phyloP scores from a whole-genome alignment of 1,140 invertebrate species.

The Venustaconcha ellipsiformis region DNA sequence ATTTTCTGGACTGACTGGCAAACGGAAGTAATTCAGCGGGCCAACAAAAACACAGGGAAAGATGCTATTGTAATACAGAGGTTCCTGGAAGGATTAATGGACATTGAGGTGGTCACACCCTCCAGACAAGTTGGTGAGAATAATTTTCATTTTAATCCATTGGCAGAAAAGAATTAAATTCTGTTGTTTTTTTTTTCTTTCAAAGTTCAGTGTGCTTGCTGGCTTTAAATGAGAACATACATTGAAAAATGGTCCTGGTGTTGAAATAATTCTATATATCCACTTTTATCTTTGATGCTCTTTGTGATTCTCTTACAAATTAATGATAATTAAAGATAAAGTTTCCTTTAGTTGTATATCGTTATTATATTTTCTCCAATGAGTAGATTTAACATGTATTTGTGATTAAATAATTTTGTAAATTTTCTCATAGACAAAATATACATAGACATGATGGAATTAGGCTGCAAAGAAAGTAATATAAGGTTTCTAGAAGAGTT shows the following conservation, averaged over 20 bases:
- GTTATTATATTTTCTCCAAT: no score
- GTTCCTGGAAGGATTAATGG: conserved; percentile 88
- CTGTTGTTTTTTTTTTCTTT: neutral
- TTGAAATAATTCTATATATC: neutral
- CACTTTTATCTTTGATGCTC: neutral
- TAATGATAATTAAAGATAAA: neutral
- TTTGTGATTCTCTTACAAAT: neutral
- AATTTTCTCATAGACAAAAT: no score
- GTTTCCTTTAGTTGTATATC: neutral
- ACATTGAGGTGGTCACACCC: conserved; percentile 90
- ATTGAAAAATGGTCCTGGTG: neutral
- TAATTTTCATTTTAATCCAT: neutral
- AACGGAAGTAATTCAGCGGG: conserved; percentile 87
- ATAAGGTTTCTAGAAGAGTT: no score
- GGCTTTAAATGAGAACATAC: neutral
- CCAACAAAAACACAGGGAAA: conserved; percentile 95
- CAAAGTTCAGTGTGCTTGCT: neutral
- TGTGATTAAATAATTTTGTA: no score
- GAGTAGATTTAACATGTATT: no score
- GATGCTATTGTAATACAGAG: conserved; percentile 94
- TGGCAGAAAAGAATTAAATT: neutral
- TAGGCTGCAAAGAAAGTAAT: no score
- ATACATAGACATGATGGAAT: no score
- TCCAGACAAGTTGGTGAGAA: conserved; percentile 81
- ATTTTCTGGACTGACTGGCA: conserved; percentile 99